Evolutionary conservation across 1,140 invertebrate genomes (phyloP), one percentile per base, ranked within the genome.

Genomic region (Heliconius melpomene): DNA sequence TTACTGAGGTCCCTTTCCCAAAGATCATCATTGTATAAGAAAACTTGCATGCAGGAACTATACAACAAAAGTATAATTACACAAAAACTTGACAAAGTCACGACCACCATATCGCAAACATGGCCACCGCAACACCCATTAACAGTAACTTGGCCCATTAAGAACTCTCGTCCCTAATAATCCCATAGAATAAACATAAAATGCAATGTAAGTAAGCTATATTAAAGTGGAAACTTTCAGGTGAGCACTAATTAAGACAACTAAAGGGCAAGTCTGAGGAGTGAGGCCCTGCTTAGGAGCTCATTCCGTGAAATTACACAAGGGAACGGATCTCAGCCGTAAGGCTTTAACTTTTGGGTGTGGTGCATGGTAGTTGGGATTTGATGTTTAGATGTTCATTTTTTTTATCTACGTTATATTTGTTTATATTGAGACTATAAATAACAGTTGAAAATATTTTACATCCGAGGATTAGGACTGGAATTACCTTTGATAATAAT

Each of bases 301-400:
- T 92, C 90, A 89, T 91, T 92, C 87, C 87, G 85, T 84, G 88
- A 89, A 90, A 91, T 92, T 92, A 91, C 89, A 88, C 90, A 90
- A 88, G 83, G 83, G 84, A 88, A 82, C 82, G 80, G 78, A 80
- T 87, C 88, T 89, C 88, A 88, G 89, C 88, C 88, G 85, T 80
- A 86, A 79, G 90, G 86, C 83, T 89, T 89, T 86, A 84, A 85
- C 82, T 87, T 86, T 83, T 80, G 80, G 57, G 66, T 50, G 73
- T 80, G 76, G 82, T 46, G 18, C 72, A 82, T 82, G 85, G 52
- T 7, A 75, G 26, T 66, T 29, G 26, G 3, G 26, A 6, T 26
- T 29, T 66, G 1, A 66, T 60, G 20, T n/a, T 26, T 2, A 26
- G 8, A 66, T 60, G 20, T n/a, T 26, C 16, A 26, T 26, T 60